Conservation (phyloP, 2,888 invertebrate species). For the Conus canariensis region DNA sequence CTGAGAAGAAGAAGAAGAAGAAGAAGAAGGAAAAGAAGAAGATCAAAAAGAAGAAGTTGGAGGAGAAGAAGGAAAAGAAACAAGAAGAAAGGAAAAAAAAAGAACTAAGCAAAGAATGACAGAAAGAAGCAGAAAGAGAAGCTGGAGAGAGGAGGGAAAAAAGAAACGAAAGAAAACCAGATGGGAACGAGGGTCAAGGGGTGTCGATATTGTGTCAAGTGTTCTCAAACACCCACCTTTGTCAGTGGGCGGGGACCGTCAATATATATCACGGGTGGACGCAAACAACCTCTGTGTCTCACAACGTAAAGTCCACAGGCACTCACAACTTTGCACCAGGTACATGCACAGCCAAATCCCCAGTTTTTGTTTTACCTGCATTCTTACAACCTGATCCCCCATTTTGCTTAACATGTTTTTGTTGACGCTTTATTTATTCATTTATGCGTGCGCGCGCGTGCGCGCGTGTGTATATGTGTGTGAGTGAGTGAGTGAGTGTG, state of each 20-base stretch:
- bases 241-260: too few species aligned
- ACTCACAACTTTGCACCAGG: too few species aligned
- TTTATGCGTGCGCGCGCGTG: not conserved
- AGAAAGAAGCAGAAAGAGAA: not conserved
- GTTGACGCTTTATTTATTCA: not conserved
- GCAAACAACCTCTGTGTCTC: too few species aligned
- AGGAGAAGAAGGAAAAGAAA: not conserved
- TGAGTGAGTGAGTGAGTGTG: constrained; percentile 11
- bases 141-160: not conserved
- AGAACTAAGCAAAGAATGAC: too few species aligned
- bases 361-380: too few species aligned
- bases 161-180: not conserved
- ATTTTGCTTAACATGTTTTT: too few species aligned
- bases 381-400: too few species aligned
- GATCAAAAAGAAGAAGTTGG: not conserved
- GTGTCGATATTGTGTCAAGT: too few species aligned
- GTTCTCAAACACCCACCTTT: too few species aligned
- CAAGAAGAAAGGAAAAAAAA: not conserved
- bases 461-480: not conserved
- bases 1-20: not conserved
- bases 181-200: not conserved
- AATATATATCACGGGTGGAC: too few species aligned
- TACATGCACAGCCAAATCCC: too few species aligned
- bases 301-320: too few species aligned
- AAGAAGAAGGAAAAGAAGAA: not conserved